Evolutionary conservation across 2,888 invertebrate genomes (phyloP).

Genomic region (Patella depressa): DNA sequence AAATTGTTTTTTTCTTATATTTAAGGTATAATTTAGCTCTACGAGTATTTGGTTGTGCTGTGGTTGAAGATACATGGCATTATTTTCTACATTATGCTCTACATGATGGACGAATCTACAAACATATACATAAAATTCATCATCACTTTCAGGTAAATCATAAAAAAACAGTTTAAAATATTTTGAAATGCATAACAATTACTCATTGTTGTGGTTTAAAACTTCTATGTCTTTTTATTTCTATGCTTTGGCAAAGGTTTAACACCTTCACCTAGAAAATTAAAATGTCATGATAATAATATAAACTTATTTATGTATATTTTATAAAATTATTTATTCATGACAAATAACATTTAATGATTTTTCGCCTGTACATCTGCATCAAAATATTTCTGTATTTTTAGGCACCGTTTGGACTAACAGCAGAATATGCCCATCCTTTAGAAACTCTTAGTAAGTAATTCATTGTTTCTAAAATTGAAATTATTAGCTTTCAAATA

Average conservation of each 20-base stretch:
- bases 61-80: conserved; percentile 66
- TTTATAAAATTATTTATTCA: too few relatives aligned
- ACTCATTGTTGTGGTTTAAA: not conserved
- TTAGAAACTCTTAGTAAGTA: conserved; percentile 62
- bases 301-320: too few relatives aligned
- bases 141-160: conserved; percentile 54
- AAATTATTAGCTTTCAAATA: too few relatives aligned
- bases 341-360: too few relatives aligned
- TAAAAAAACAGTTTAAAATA: not conserved
- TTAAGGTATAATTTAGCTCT: conserved; percentile 35
- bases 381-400: conserved; percentile 14
- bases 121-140: conserved; percentile 64
- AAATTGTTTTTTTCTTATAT: not conserved
- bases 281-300: too few relatives aligned
- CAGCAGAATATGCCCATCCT: conserved; percentile 67
- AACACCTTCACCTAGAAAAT: too few relatives aligned
- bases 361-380: too few relatives aligned
- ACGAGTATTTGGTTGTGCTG: conserved; percentile 40
- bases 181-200: not conserved
- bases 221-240: not conserved
- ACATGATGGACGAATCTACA: conserved; percentile 61
- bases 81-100: conserved; percentile 60
- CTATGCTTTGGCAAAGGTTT: not conserved
- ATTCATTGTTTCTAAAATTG: not conserved
- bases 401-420: conserved; percentile 64